These are phyloP conservation scores for Drosophila sproati DNA, from an alignment of 1,140 invertebrate species.

Conservation along the genomic window DNA sequence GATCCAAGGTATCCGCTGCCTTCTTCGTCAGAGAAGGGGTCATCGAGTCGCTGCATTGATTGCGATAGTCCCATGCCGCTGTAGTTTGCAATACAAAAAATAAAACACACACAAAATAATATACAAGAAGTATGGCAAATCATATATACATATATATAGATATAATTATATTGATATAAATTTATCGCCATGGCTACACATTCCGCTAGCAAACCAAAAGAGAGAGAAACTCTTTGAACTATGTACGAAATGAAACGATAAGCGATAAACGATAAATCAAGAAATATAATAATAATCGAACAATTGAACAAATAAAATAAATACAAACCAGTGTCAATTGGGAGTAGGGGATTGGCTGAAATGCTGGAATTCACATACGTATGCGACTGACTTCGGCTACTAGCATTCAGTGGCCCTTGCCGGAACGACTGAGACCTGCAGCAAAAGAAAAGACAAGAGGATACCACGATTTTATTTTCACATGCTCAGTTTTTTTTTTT, in stretches of 20 bases:
- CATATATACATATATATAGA: slow-evolving; percentile 33
- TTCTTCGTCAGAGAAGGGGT: slow-evolving; percentile 85
- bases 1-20: slow-evolving; percentile 85
- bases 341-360: slow-evolving; percentile 93
- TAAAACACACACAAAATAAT: slow-evolving; percentile 42
- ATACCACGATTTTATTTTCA: slow-evolving; percentile 84
- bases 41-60: slow-evolving; percentile 84
- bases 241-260: slow-evolving; percentile 56
- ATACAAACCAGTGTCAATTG: slow-evolving; percentile 89
- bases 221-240: slow-evolving; percentile 28
- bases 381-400: slow-evolving; percentile 85
- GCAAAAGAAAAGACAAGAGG: slow-evolving; percentile 89
- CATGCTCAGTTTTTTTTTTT: slow-evolving; percentile 72
- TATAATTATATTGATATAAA: slow-evolving; percentile 32
- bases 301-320: slow-evolving; percentile 75
- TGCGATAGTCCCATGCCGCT: slow-evolving; percentile 85
- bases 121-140: slow-evolving; percentile 30
- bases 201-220: slow-evolving; percentile 57
- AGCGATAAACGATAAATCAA: slow-evolving; percentile 46
- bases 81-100: slow-evolving; percentile 39
- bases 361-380: slow-evolving; percentile 89
- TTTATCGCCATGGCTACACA: slow-evolving; percentile 62
- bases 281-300: slow-evolving; percentile 48
- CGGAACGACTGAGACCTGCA: slow-evolving; percentile 94
- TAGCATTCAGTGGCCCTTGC: slow-evolving; percentile 87